Evolutionary conservation across 2,113 vertebrate species (phyloP), one percentile per base, ranked within the genome.

Genomic region (Lepisosteus oculatus): DNA sequence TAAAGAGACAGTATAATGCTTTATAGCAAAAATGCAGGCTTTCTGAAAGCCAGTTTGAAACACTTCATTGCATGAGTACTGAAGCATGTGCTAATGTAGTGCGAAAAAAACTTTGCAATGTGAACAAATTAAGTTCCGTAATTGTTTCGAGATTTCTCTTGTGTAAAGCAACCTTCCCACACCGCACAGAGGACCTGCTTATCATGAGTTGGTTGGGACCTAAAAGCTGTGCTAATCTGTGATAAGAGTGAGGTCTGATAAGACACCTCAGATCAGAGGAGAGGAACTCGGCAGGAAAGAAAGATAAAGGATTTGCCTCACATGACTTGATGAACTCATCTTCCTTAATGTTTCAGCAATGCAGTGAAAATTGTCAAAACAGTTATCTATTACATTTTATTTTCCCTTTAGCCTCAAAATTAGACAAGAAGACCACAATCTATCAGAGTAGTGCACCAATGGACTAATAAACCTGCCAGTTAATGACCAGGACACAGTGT

Each of bases 71-170:
- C 61, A 61, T 55, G 9, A 64, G 42, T 45, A 45, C 17, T 43
- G 17, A 47, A 41, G 9, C 29, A 64, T 43, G 57, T 59, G 11
- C 61, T 55, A 65, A 71, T n/a, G 61, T 17, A 68, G 47, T 43
- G 70, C 55, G 70, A 71, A 64, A 61, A 69, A 6, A 5, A 55
- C 69, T 45, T 14, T 43, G 11, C 41, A 3, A n/a, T 45, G 43
- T 13, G 47, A 45, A 45, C 14, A 54, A 61, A 29, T 62, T 43
- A n/a, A 6, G n/a, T 3, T 11, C n/a, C 14, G 8, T 15, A 59
- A n/a, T 59, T 59, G 57, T 13, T 15, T 15, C 57, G 14, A 59
- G n/a, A n/a, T 15, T 3, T 59, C n/a, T 59, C 57, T 59, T 13
- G n/a, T 59, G 57, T 13, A 2, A 59, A 59, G 55, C 55, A 55